These are phyloP conservation scores for Biston betularia DNA, from an alignment of 2,888 invertebrate genomes.

Conservation along the genomic window DNA sequence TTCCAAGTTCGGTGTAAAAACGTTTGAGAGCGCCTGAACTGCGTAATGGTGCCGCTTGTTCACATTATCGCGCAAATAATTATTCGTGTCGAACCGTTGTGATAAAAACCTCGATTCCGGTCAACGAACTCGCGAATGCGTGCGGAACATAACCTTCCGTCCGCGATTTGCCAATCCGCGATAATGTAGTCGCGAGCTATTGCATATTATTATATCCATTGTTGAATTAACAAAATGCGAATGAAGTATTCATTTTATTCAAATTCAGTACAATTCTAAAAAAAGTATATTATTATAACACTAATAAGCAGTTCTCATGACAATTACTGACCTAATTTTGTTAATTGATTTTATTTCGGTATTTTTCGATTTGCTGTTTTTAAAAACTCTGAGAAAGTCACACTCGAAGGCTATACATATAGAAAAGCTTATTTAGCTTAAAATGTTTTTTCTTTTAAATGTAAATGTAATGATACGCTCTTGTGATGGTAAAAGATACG, in stretches of 20 bases:
- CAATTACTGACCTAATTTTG: too few species aligned
- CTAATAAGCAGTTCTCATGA: too few species aligned
- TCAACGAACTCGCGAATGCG: slow-evolving; percentile 1
- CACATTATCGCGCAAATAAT: background rate
- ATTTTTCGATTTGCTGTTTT: too few species aligned
- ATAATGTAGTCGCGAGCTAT: background rate
- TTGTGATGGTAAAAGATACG: too few species aligned
- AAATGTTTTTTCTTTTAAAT: too few species aligned
- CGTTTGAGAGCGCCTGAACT: background rate
- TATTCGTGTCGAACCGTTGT: background rate
- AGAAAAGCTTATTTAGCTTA: too few species aligned
- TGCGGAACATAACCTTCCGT: background rate
- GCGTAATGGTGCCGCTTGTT: background rate
- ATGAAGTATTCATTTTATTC: background rate
- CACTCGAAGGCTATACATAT: too few species aligned
- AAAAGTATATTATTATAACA: background rate
- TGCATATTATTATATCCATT: background rate
- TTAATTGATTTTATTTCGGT: too few species aligned
- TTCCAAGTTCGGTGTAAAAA: too few species aligned
- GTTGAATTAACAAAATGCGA: background rate
- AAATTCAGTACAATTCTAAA: background rate
- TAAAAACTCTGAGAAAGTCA: too few species aligned
- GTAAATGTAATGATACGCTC: too few species aligned
- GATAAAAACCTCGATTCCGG: slow-evolving; percentile 7
- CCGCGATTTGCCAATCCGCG: background rate